Evolutionary conservation across 2,113 vertebrate species (phyloP).

Genomic region (Microcebus tavaratra): DNA sequence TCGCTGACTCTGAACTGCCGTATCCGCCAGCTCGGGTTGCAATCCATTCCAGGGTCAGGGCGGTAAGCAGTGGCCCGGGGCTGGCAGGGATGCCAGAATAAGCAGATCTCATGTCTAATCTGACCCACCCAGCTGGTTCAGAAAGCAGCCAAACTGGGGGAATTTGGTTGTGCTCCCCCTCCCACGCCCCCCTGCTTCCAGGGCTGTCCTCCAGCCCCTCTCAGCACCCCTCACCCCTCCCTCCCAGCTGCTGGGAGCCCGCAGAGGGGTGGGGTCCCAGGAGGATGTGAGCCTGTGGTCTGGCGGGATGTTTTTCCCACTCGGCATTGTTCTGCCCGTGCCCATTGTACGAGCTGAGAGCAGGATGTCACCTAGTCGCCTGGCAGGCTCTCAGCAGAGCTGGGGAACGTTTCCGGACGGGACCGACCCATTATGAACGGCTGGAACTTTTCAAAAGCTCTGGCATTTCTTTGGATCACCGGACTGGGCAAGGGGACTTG

Average conservation of each 20-base stretch:
- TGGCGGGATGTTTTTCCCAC: slow-evolving; percentile 54
- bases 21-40: background rate
- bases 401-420: slow-evolving; percentile 47
- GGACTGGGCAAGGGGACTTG: background rate
- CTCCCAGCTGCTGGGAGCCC: background rate
- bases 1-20: background rate
- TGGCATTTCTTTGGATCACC: background rate
- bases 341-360: slow-evolving; percentile 51
- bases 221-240: background rate
- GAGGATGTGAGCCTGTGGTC: slow-evolving; percentile 48
- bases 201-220: background rate
- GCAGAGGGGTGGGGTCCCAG: background rate
- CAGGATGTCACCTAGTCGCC: background rate
- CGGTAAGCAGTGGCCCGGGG: background rate
- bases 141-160: background rate
- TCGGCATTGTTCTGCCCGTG: slow-evolving; percentile 15
- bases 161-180: background rate
- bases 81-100: slow-evolving; percentile 46
- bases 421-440: background rate
- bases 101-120: slow-evolving; percentile 59
- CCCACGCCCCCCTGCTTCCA: background rate
- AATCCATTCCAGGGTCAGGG: background rate
- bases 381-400: slow-evolving; percentile 42
- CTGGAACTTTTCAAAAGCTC: slow-evolving; percentile 14
- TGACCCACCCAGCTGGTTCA: slow-evolving; percentile 45